These are phyloP conservation scores for Turritopsis dohrnii DNA, from an alignment of 30 jellyfish, hydroid and myxozoan species.

Conservation along the genomic window DNA sequence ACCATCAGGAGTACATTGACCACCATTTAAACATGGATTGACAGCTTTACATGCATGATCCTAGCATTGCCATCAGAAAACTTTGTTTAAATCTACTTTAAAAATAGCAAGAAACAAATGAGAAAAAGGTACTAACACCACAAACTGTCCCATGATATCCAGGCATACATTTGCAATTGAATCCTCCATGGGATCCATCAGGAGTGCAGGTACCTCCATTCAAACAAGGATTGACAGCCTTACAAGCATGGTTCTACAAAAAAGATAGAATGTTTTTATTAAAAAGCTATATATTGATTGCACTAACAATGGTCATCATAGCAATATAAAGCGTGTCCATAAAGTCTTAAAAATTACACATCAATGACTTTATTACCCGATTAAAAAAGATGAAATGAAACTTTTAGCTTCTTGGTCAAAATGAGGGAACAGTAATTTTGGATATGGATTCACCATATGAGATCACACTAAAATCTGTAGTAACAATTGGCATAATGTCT, in stretches of 20 bases:
- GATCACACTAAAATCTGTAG: too few relatives aligned
- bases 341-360: too few relatives aligned
- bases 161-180: conserved; percentile 12
- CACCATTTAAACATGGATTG: conserved; percentile 67
- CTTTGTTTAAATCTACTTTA: background rate
- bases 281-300: too few relatives aligned
- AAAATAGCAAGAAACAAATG: background rate
- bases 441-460: too few relatives aligned
- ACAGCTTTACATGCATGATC: conserved; percentile 41
- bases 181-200: conserved; percentile 11
- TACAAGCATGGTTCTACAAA: conserved; percentile 1
- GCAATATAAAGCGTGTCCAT: too few relatives aligned
- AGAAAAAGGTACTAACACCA: conserved; percentile 19
- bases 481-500: too few relatives aligned
- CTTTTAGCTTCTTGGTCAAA: too few relatives aligned
- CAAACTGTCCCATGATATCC: conserved; percentile 12
- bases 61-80: background rate
- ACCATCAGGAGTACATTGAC: conserved; percentile 46
- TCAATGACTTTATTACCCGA: too few relatives aligned
- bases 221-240: conserved; percentile 15
- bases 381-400: too few relatives aligned
- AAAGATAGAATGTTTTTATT: too few relatives aligned
- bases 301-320: too few relatives aligned
- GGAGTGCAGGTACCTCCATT: conserved; percentile 20
- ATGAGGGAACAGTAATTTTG: too few relatives aligned